Conservation (phyloP, 2,888 invertebrate species). For the Pyrocoelia pectoralis region DNA sequence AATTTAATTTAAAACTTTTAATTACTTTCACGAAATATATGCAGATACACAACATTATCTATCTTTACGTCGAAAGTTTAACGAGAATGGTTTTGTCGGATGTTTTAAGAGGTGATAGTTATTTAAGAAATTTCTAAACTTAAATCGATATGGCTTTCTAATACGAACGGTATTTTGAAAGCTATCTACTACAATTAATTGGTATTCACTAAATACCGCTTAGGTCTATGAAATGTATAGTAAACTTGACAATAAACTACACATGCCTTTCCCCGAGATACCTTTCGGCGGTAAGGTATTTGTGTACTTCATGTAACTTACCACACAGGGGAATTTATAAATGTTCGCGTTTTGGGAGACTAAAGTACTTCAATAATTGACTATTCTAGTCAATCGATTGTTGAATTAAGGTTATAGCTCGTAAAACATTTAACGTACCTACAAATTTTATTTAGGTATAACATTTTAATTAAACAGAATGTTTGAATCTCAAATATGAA, state of each 20-base stretch:
- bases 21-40: not conserved
- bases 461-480: not conserved
- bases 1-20: not conserved
- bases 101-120: not conserved
- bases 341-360: too few relatives aligned
- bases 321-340: not conserved
- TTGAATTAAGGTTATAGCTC: not conserved
- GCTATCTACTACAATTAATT: not conserved
- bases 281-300: not conserved
- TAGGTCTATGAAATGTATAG: not conserved
- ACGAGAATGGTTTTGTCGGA: not conserved
- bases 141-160: not conserved
- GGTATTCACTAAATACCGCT: not conserved
- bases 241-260: not conserved
- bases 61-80: slow-evolving; percentile 3
- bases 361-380: too few relatives aligned
- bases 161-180: not conserved
- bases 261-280: not conserved
- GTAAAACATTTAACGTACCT: not conserved
- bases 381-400: too few relatives aligned
- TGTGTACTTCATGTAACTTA: too few relatives aligned
- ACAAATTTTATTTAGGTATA: not conserved
- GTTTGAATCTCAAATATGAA: not conserved
- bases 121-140: not conserved
- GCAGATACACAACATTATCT: slow-evolving; percentile 7